A percentile compares a stretch with the other conserved stretches of the same genome.
phyloP scores from a whole-genome alignment of 2,888 invertebrate species.

The Panzeria rudis region DNA sequence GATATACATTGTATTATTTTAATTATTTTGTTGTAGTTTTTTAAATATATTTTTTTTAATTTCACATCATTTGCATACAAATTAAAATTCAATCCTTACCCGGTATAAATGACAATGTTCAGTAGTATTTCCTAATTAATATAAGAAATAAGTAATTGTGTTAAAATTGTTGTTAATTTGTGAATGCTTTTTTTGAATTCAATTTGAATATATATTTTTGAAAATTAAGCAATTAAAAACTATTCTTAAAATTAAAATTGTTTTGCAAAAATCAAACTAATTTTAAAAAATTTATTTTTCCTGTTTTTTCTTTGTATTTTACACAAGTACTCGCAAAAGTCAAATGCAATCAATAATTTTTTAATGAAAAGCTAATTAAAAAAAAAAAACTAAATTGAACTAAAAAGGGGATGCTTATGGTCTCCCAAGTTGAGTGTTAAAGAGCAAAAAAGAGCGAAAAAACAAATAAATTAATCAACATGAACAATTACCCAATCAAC shows the following conservation, averaged over 20 bases:
- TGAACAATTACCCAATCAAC: constrained; percentile 25
- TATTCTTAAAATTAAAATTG: constrained; percentile 17
- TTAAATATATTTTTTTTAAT: constrained; percentile 16
- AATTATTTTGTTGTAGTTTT: constrained; percentile 9
- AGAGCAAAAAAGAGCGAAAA: neutral
- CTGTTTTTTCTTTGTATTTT: constrained; percentile 50
- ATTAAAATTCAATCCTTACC: constrained; percentile 73
- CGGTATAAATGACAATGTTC: constrained; percentile 66
- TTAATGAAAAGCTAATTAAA: neutral
- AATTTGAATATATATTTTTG: constrained; percentile 49
- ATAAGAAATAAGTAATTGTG: constrained; percentile 47
- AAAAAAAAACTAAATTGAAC: neutral
- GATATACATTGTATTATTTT: neutral
- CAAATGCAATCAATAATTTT: constrained; percentile 38
- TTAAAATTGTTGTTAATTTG: constrained; percentile 66
- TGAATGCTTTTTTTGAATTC: constrained; percentile 68
- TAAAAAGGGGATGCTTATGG: constrained; percentile 6
- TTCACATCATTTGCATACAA: constrained; percentile 69
- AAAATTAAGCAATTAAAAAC: constrained; percentile 16
- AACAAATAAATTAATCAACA: constrained; percentile 18
- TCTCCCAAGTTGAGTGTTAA: constrained; percentile 25
- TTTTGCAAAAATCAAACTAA: constrained; percentile 38
- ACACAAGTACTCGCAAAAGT: constrained; percentile 47
- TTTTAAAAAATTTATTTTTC: constrained; percentile 48
- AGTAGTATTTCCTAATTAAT: constrained; percentile 65